Conservation (phyloP, 2,113 vertebrate genomes). For the Sinocyclocheilus rhinocerous region DNA sequence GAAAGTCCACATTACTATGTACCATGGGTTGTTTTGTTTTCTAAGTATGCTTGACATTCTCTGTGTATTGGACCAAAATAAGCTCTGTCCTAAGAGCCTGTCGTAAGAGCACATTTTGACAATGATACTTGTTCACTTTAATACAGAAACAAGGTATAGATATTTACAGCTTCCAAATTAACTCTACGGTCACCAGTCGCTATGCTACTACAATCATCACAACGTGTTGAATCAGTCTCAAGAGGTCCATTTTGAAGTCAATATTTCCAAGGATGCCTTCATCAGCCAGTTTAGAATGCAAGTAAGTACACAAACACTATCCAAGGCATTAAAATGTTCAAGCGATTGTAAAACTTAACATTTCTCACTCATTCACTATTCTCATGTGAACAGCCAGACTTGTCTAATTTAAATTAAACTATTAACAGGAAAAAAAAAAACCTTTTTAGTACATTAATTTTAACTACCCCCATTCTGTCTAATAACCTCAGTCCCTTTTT, state of each 20-base stretch:
- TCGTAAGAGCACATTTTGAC: neutral
- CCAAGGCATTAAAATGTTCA: neutral
- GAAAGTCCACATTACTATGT: slow-evolving; percentile 2
- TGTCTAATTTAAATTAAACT: neutral
- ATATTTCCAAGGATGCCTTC: slow-evolving; percentile 92
- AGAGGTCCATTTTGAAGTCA: slow-evolving; percentile 87
- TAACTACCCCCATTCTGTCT: too few relatives aligned
- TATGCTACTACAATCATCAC: slow-evolving; percentile 89
- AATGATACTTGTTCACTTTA: slow-evolving; percentile 29
- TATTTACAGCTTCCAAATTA: slow-evolving; percentile 88
- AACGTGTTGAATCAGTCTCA: slow-evolving; percentile 76
- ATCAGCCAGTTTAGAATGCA: slow-evolving; percentile 94
- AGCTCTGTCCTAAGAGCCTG: neutral
- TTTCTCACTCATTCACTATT: too few relatives aligned
- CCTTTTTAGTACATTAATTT: neutral
- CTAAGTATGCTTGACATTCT: neutral
- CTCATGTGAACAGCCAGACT: neutral
- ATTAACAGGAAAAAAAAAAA: neutral
- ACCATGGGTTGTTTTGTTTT: neutral
- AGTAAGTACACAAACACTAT: slow-evolving; percentile 57
- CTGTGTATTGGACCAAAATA: neutral
- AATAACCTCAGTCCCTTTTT: neutral
- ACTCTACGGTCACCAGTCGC: slow-evolving; percentile 84
- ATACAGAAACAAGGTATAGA: slow-evolving; percentile 71
- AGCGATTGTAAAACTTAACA: neutral